phyloP scores from a whole-genome alignment of 2,888 invertebrate species.

The Yponomeuta sedellus region DNA sequence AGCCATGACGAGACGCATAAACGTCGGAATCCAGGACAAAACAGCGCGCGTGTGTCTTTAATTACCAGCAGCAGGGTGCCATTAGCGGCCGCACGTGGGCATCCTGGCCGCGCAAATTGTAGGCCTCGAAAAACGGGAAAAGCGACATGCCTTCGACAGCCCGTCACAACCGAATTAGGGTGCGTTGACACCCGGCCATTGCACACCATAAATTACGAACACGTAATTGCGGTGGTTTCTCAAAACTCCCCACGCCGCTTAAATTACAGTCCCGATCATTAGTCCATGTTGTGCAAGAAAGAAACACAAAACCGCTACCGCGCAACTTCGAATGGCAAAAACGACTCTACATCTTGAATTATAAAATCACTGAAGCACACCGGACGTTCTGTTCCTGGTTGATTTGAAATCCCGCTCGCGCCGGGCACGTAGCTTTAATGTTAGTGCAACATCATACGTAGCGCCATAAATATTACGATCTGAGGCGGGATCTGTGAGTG shows the following conservation, averaged over 20 bases:
- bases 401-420: not conserved
- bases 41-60: conserved; percentile 23
- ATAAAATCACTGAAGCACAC: not conserved
- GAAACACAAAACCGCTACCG: not conserved
- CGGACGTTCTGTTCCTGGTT: not conserved
- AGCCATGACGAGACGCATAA: not conserved
- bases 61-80: conserved; percentile 25
- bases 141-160: conserved; percentile 32
- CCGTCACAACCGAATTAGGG: conserved; percentile 28
- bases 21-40: conserved; percentile 5
- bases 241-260: not conserved
- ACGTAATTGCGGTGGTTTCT: not conserved
- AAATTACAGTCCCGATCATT: conserved; percentile 1
- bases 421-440: not conserved
- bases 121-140: conserved; percentile 18
- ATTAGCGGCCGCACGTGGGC: conserved; percentile 33
- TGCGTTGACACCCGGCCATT: not conserved
- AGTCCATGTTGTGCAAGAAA: conserved; percentile 2
- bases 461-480: conserved; percentile 41
- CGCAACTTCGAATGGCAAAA: not conserved
- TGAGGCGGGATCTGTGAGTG: conserved; percentile 46
- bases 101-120: conserved; percentile 35
- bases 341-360: not conserved
- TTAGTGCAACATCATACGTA: conserved; percentile 26
- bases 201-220: conserved; percentile 5